A percentile compares a stretch with the other conserved stretches of the same genome.
These are phyloP conservation scores for Hirtodrosophila trivittata DNA, from an alignment of 2,888 invertebrate genomes.

Conservation along the genomic window DNA sequence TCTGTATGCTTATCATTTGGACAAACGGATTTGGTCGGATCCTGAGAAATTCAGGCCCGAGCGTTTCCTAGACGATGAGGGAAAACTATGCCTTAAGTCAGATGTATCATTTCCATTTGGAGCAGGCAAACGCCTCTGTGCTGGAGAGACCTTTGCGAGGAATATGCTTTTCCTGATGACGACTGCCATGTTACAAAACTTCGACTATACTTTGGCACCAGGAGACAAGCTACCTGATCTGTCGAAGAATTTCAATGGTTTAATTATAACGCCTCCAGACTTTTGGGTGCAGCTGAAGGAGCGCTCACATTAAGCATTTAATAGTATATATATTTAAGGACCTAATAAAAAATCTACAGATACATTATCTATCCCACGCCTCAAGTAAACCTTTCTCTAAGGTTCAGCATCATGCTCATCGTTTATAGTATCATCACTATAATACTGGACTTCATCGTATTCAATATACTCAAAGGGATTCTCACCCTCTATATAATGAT, in stretches of 20 bases:
- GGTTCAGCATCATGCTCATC: too few species aligned
- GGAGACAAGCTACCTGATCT: constrained; percentile 84
- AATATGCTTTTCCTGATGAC: constrained; percentile 87
- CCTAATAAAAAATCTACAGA: background rate
- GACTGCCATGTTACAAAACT: constrained; percentile 87
- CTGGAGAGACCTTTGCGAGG: constrained; percentile 89
- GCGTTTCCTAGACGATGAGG: constrained; percentile 86
- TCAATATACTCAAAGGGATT: too few species aligned
- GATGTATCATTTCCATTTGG: constrained; percentile 88
- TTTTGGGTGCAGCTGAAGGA: constrained; percentile 85
- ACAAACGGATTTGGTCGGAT: constrained; percentile 87
- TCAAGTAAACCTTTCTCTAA: too few species aligned
- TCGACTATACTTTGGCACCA: constrained; percentile 85
- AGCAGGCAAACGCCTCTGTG: constrained; percentile 88
- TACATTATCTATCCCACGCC: too few species aligned
- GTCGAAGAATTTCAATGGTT: constrained; percentile 84
- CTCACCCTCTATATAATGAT: too few species aligned
- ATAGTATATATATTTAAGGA: background rate
- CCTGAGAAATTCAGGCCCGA: constrained; percentile 88
- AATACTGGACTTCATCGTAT: too few species aligned
- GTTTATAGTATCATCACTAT: too few species aligned
- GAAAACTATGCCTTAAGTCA: constrained; percentile 85
- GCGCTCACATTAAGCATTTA: constrained; percentile 39
- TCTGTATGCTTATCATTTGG: constrained; percentile 85
- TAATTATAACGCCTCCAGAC: constrained; percentile 86